phyloP scores from a whole-genome alignment of 2,113 vertebrate genomes.

The Thermophis baileyi region DNA sequence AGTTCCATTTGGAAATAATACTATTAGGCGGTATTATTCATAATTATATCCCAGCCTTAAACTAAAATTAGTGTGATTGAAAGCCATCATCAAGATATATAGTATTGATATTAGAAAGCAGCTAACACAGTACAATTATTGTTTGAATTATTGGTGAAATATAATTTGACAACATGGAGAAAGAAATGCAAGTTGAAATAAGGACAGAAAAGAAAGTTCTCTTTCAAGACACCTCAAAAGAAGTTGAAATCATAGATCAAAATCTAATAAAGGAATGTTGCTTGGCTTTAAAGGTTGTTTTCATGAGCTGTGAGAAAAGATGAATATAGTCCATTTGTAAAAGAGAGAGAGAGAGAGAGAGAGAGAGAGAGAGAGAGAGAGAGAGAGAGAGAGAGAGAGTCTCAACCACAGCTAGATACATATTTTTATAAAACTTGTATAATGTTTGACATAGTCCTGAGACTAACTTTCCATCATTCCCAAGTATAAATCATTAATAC shows the following conservation, averaged over 20 bases:
- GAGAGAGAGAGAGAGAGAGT: neutral
- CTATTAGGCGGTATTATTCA: neutral
- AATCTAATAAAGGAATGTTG: neutral
- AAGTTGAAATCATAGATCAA: neutral
- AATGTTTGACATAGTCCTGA: neutral
- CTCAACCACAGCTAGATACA: neutral
- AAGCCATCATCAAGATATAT: neutral
- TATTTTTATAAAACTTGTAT: neutral
- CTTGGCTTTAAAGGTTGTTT: constrained; percentile 29
- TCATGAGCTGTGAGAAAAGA: neutral
- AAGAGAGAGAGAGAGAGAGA: too few relatives aligned
- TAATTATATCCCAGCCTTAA: neutral
- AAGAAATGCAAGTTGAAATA: constrained; percentile 45
- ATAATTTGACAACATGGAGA: constrained; percentile 25
- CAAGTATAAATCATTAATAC: neutral
- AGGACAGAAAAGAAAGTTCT: constrained; percentile 27
- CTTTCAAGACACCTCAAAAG: neutral
- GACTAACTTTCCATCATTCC: neutral
- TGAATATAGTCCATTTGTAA: neutral
- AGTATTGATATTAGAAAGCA: constrained; percentile 6
- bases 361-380: too few relatives aligned
- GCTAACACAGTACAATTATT: constrained; percentile 49
- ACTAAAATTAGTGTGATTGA: neutral
- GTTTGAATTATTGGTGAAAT: constrained; percentile 44
- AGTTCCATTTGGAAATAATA: neutral